A percentile compares a stretch with the other conserved stretches of the same genome.
Conservation (phyloP, 1,140 invertebrate genomes). For the Drosophila ogumai region DNA sequence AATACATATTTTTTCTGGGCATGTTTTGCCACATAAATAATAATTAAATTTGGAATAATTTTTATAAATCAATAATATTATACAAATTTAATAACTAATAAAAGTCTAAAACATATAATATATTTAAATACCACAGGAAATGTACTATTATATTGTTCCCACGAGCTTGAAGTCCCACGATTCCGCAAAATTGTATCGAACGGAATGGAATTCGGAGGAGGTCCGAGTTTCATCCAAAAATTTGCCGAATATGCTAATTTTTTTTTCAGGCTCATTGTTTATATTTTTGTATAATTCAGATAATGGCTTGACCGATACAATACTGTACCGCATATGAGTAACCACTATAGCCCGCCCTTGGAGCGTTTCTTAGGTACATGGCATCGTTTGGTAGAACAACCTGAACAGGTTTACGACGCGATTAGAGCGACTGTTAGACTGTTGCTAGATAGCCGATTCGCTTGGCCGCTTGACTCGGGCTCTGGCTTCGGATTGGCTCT, state of each 20-base stretch:
- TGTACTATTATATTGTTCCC: neutral
- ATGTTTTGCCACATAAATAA: too few relatives aligned
- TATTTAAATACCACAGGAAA: neutral
- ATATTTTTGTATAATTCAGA: neutral
- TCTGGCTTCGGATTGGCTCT: constrained; percentile 13
- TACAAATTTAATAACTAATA: neutral
- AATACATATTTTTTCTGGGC: too few relatives aligned
- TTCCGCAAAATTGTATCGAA: neutral
- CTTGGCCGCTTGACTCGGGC: constrained; percentile 25
- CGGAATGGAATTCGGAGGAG: neutral
- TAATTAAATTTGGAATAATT: too few relatives aligned
- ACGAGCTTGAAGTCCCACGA: neutral
- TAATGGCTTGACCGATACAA: constrained; percentile 6
- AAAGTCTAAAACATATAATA: neutral
- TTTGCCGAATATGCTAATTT: constrained; percentile 3
- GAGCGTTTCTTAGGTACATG: constrained; percentile 26
- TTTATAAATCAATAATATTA: neutral
- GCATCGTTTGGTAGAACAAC: constrained; percentile 34
- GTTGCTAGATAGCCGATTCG: constrained; percentile 41
- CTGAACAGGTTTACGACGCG: constrained; percentile 54
- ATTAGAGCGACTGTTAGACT: constrained; percentile 45
- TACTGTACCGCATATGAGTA: constrained; percentile 31
- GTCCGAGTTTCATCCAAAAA: too few relatives aligned
- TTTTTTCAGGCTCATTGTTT: neutral
- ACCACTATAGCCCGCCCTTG: constrained; percentile 14